Base-by-base conservation (phyloP, 2,797 vertebrate species). In the Sandelia bainsii region DNA sequence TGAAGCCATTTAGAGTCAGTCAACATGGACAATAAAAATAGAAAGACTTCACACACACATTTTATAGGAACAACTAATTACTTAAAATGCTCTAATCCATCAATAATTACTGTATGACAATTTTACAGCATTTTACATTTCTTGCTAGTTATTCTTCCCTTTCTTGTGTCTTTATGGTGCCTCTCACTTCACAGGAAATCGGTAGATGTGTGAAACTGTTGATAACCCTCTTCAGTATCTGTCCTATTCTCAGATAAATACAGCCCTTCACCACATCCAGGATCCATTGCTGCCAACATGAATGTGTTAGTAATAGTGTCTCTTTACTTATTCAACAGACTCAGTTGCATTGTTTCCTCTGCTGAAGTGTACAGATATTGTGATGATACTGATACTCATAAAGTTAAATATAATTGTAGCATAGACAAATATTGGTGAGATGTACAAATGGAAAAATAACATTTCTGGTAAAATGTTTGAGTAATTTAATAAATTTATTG, bases 281-380 rank as follows among this genome's bases (percentile, higher is more conserved):
- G 75, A 91, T 84, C 90, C 81, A 89, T 64, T 66, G 79, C 58
- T 66, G 75, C 74, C 82, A 85, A 58, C 75, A 74, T 76, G 64
- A 88, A 84, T 68, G 72, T 86, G 85, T 81, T 85, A 69, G 77
- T 80, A 84, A 81, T 62, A 74, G 66, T 66, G 76, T 83, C 77
- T 89, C 74, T 83, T 89, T 84, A 83, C 74, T 87, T 84, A 88
- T 89, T 87, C 80, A 87, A 37, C 77, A 79, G 65, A 62, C 68
- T 67, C 32, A 34, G 56, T 51, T 79, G 64, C 59, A 56, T 72
- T 83, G 75, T 80, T 77, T 66, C 59, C 54, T 25, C 23, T 52
- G 14, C 50, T 82, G 62, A 84, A 83, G 29, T 69, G 16, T 51
- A 48, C 61, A 70, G 7, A 65, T 45, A 48, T 5, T 57, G 13